Evolutionary conservation across 1,140 invertebrate genomes (phyloP), one percentile per base, ranked within the genome.

Genomic region (Cotesia glomerata): DNA sequence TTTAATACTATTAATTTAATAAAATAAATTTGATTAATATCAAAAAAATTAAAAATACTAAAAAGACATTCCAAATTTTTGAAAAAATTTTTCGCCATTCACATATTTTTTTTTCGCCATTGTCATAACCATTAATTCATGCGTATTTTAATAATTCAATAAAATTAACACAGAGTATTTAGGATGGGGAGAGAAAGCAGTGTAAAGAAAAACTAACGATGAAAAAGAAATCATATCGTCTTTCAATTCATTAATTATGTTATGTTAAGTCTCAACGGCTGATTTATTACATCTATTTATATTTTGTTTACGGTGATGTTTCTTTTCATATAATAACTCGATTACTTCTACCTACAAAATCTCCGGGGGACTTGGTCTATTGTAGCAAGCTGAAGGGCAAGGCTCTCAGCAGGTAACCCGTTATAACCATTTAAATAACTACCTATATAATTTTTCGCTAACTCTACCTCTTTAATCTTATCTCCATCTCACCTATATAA

Each of bases 351-450:
- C 79, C 39, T 45, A 45, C 80, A 75, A 81, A 83, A 81, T 83
- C 85, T 82, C 81, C 84, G 84, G 72, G 80, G 85, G 85, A 87
- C 85, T 87, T 88, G 89, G 89, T 89, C 86, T 87, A 82, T 90
- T 90, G 88, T 91, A 94, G 93, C 90, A 93, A 93, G 90, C 92
- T 93, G 83, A 92, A 91, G 87, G 92, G 92, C 89, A 92, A 92
- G 88, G 90, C 89, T 88, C 87, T 93, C 86, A 91, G 88, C 92
- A 93, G 92, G 92, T 93, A 90, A 92, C 90, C 90, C 77, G 83
- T 78, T 77, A 75, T 72, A 79, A 81, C 72, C 68, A 73, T 73
- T 71, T 76, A 71, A 58, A 66, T 67, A 66, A 58, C 26, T 63
- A 64, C 59, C 34, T 62, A 4, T 58, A 18, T 58, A 18, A 62